Evolutionary conservation across 1,140 invertebrate species (phyloP), one percentile per base, ranked within the genome.

Genomic region (Drosophila novamexicana): DNA sequence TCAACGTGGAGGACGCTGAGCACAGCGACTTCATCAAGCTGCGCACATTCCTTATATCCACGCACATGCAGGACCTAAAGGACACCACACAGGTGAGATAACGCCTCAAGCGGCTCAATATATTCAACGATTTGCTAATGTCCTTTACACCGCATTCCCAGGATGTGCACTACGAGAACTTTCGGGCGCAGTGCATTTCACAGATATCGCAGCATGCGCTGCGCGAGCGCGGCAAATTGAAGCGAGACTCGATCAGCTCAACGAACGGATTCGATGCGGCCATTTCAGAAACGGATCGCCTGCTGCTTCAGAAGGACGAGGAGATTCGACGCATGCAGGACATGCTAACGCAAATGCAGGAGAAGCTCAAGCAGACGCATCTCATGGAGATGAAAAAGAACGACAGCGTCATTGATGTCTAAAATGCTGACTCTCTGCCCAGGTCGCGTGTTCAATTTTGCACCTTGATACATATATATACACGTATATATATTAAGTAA

Each of bases 11-110:
- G 93, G 99, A 99, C 93, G 96, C 98, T 6, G 96, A 97, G 75
- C 98, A 99, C 93, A 99, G 98, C 88, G 99, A 99, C 93, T 99
- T 99, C 93, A 96, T 98, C 36, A 98, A 99, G 92, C 93, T 99
- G 50, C 95, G 98, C 71, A 99, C 98, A 73, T 99, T 99, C 96
- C 93, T 99, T 45, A 99, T 99, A 84, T 97, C 97, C 8, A 98
- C 97, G 39, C 97, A 98, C 92, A 97, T 99, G 96, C 97, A 98
- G 91, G 98, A 99, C 93, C 93, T 99, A 54, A 98, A 98, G 92
- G 97, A 98, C 90, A 97, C 98, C 1, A 99, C 98, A 0, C 96
- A 98, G 85, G 97, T 85, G 10, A 14, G 34, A 10, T 7, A 1
- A 36, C 34, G 53, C 18, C 9, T 4, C 14, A 56, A 9, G 1